Evolutionary conservation across 2,113 vertebrate species (phyloP).

Genomic region (Acinonyx jubatus): DNA sequence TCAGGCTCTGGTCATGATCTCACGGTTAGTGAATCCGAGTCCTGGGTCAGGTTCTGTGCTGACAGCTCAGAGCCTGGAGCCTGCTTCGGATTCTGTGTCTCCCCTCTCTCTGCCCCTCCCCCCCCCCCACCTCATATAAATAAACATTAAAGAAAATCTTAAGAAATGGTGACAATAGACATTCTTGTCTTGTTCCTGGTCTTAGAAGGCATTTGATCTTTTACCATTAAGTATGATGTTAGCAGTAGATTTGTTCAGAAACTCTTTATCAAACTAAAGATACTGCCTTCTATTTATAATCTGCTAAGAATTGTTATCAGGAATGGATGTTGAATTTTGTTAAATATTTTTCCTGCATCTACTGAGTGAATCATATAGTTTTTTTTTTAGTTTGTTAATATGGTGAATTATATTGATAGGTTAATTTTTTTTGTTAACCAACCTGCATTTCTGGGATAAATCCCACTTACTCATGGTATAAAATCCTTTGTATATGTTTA

Average conservation of each 20-base stretch:
- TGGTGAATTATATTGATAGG: background rate
- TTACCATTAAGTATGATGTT: background rate
- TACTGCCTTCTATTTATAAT: background rate
- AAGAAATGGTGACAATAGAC: background rate
- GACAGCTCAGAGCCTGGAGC: too few species aligned
- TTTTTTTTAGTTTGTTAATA: background rate
- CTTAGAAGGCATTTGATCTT: background rate
- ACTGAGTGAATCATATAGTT: background rate
- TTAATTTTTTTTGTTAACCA: background rate
- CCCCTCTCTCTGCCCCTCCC: too few species aligned
- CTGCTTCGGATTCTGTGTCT: too few species aligned
- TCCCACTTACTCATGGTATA: background rate
- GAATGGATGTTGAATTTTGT: background rate
- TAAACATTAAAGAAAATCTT: too few species aligned
- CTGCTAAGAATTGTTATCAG: background rate
- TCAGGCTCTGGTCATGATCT: too few species aligned
- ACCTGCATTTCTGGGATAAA: background rate
- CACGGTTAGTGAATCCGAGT: too few species aligned
- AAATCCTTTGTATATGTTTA: background rate
- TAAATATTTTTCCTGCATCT: background rate
- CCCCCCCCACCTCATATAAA: too few species aligned
- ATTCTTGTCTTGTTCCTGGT: background rate
- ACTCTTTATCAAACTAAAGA: background rate
- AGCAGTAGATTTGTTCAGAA: background rate
- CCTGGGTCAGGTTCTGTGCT: too few species aligned